phyloP scores from a whole-genome alignment of 2,888 invertebrate genomes.

The Eumerus sabulonum region DNA sequence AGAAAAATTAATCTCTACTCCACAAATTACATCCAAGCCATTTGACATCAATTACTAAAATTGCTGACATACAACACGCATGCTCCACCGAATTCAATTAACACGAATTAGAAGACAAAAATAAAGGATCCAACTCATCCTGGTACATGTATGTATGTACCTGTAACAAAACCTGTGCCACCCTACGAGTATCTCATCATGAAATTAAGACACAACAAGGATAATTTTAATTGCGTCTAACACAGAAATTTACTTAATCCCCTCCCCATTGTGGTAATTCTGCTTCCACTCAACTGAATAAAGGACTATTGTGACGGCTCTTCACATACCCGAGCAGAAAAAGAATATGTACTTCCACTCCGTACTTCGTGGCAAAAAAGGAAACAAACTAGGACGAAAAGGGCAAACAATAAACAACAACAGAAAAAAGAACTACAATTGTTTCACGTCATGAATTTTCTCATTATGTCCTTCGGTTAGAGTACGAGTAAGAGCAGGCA shows the following conservation, averaged over 20 bases:
- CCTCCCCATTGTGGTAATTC: slow-evolving; percentile 46
- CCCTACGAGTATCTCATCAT: slow-evolving; percentile 59
- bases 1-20: slow-evolving; percentile 61
- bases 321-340: slow-evolving; percentile 38
- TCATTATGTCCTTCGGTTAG: slow-evolving; percentile 58
- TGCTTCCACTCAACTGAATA: slow-evolving; percentile 59
- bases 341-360: slow-evolving; percentile 16
- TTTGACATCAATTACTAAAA: slow-evolving; percentile 63
- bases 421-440: background rate
- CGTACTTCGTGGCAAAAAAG: slow-evolving; percentile 1
- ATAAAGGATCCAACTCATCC: slow-evolving; percentile 34
- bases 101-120: slow-evolving; percentile 37
- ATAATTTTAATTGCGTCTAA: slow-evolving; percentile 68
- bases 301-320: slow-evolving; percentile 51
- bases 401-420: slow-evolving; percentile 23
- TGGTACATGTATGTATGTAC: slow-evolving; percentile 6
- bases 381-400: slow-evolving; percentile 23
- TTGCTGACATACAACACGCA: slow-evolving; percentile 50
- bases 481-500: no score
- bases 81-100: slow-evolving; percentile 65
- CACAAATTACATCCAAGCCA: slow-evolving; percentile 60
- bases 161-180: slow-evolving; percentile 1
- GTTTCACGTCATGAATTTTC: slow-evolving; percentile 60
- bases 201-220: slow-evolving; percentile 66
- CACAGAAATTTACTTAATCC: slow-evolving; percentile 68